Evolutionary conservation across 2,113 vertebrate genomes (phyloP).

Genomic region (Tautogolabrus adspersus): DNA sequence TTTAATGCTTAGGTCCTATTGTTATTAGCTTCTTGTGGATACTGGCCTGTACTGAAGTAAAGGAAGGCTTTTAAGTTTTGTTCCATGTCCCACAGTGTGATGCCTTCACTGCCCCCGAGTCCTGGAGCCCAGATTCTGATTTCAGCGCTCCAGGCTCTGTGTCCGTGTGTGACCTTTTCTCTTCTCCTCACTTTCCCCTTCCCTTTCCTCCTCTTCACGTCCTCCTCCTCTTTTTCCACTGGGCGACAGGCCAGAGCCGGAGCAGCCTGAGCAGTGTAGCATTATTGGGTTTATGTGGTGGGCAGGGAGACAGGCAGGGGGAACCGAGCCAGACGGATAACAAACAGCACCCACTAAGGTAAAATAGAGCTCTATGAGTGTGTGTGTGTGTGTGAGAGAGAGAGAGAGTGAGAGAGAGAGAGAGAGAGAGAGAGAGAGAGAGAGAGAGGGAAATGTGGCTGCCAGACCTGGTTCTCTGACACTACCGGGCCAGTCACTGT

Average conservation of each 20-base stretch:
- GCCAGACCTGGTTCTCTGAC: slow-evolving; percentile 76
- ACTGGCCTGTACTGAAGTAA: not conserved
- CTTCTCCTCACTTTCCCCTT: slow-evolving; percentile 63
- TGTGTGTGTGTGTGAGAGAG: not conserved
- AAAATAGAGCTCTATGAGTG: slow-evolving; percentile 63
- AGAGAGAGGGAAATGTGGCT: slow-evolving; percentile 70
- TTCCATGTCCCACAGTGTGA: slow-evolving; percentile 22
- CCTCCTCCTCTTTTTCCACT: slow-evolving; percentile 72
- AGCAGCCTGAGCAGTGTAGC: slow-evolving; percentile 64
- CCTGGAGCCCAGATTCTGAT: slow-evolving; percentile 36
- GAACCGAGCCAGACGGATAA: slow-evolving; percentile 76
- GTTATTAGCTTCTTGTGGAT: not conserved
- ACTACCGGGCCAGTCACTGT: slow-evolving; percentile 72
- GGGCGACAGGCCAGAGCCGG: slow-evolving; percentile 62
- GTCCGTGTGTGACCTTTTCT: slow-evolving; percentile 69
- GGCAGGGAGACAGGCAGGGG: slow-evolving; percentile 73
- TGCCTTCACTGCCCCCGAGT: slow-evolving; percentile 34
- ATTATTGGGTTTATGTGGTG: slow-evolving; percentile 78
- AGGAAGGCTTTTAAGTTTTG: slow-evolving; percentile 16
- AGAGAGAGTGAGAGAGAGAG: not conserved
- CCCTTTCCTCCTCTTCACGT: slow-evolving; percentile 60
- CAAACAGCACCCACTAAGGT: slow-evolving; percentile 77
- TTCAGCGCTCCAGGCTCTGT: slow-evolving; percentile 32
- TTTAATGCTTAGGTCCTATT: not conserved
- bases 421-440: slow-evolving; percentile 17